Evolutionary conservation across 2,797 vertebrate species (phyloP), one percentile per base, ranked within the genome.

Genomic region (Hippoglossus hippoglossus): DNA sequence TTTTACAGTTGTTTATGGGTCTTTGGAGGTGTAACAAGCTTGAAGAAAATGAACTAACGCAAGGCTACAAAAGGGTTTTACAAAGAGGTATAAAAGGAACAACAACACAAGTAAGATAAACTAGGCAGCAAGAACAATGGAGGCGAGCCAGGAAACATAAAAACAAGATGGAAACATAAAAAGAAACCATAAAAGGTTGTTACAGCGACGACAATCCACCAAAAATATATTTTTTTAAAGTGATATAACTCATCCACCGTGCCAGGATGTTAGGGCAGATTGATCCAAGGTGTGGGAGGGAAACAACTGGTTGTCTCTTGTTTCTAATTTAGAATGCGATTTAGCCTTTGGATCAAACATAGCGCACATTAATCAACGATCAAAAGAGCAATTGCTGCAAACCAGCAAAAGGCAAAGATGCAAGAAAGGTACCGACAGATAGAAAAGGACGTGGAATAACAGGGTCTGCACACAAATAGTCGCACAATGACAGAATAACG

Each of bases 401-500:
- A 75, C 0, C 4, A 66, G 8, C 21, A 50, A 21, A 63, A 46
- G 70, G 22, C 21, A 55, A 24, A 63, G 50, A 53, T 21, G 56
- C 1, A 26, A 70, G 60, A 50, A 12, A 22, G 31, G 44, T 6
- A 50, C 39, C 63, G 55, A 67, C 53, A 50, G 7, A 66, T n/a
- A 24, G 36, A 39, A 66, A 67, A 54, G 44, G 18, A 18, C 2
- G 18, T 1, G 52, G 25, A 71, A 56, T 2, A 58, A 46, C 41
- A 4, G 34, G 54, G n/a, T 64, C 56, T 58, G 57, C 58, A 51
- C 50, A 74, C 57, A 63, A 34, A 44, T 70, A 58, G 41, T 13
- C 62, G 28, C 80, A 67, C 63, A 54, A 16, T 56, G 63, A 53
- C 28, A n/a, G 72, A 79, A 80, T 80, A 67, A 88, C 50, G 77